A percentile compares a stretch with the other conserved stretches of the same genome.
phyloP scores from a whole-genome alignment of 2,888 invertebrate species.

The Autographa gamma region DNA sequence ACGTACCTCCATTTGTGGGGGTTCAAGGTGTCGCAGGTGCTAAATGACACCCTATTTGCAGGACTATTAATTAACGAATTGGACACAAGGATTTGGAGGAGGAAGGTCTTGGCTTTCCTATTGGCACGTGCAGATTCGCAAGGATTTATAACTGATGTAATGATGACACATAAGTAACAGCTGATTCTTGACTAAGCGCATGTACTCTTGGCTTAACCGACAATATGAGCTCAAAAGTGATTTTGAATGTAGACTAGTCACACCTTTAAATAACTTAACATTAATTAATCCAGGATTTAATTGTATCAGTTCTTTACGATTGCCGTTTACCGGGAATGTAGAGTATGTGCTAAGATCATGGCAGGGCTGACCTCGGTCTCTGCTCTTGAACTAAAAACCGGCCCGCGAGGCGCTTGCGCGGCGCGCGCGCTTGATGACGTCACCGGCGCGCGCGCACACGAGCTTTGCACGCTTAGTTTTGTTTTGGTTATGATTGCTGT shows the following conservation, averaged over 20 bases:
- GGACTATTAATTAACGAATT: constrained; percentile 36
- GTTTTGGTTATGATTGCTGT: constrained; percentile 45
- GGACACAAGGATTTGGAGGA: constrained; percentile 16
- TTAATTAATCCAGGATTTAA: constrained; percentile 13
- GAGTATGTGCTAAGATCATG: constrained; percentile 54
- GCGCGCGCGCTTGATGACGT: constrained; percentile 65
- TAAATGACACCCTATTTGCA: constrained; percentile 16
- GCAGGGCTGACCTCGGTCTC: constrained; percentile 67
- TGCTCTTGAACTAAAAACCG: constrained; percentile 85
- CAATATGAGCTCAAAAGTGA: background rate
- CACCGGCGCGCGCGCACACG: constrained; percentile 60
- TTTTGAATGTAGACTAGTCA: background rate
- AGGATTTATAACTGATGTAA: background rate
- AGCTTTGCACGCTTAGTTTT: constrained; percentile 39
- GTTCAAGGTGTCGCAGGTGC: constrained; percentile 43
- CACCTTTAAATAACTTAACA: background rate
- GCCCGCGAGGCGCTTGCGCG: constrained; percentile 61
- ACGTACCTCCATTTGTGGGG: constrained; percentile 32
- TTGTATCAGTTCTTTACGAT: constrained; percentile 23
- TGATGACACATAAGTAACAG: background rate
- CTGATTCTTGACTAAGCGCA: background rate
- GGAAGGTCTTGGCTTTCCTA: background rate
- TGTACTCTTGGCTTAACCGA: background rate
- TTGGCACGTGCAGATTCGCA: background rate
- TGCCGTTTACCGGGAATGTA: constrained; percentile 45